phyloP scores from a whole-genome alignment of 2,797 vertebrate species.

The Scolopax bukidnonensis region DNA sequence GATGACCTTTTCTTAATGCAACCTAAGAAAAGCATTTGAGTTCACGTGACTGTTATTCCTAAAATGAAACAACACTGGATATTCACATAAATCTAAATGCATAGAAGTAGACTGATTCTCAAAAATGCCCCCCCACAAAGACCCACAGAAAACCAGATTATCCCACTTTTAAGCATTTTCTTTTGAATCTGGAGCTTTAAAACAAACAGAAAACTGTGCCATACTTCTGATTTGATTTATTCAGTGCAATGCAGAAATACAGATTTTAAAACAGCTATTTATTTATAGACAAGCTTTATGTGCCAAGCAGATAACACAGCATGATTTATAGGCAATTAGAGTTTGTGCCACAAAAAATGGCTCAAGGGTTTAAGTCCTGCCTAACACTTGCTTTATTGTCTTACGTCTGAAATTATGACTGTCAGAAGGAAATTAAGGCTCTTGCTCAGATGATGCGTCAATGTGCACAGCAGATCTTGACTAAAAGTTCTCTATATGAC shows the following conservation, averaged over 20 bases:
- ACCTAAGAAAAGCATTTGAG: not conserved
- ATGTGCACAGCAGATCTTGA: not conserved
- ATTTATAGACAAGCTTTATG: slow-evolving; percentile 23
- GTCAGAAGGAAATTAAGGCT: not conserved
- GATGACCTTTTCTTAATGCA: not conserved
- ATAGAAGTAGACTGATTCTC: not conserved
- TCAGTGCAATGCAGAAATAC: not conserved
- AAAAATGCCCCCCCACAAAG: not conserved
- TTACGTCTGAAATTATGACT: not conserved
- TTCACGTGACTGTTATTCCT: not conserved
- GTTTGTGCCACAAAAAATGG: not conserved
- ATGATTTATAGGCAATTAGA: slow-evolving; percentile 26
- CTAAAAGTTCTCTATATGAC: not conserved
- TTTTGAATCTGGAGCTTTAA: not conserved
- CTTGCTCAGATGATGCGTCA: not conserved
- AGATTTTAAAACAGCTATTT: not conserved
- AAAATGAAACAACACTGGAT: not conserved
- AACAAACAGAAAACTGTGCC: not conserved
- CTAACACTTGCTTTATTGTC: not conserved
- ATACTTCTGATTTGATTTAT: not conserved
- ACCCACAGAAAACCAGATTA: not conserved
- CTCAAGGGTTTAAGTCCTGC: not conserved
- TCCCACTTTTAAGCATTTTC: not conserved
- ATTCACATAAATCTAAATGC: not conserved
- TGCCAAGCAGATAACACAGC: not conserved